These are phyloP conservation scores for Melanostigma gelatinosum DNA, from an alignment of 2,113 vertebrate species.

Conservation along the genomic window DNA sequence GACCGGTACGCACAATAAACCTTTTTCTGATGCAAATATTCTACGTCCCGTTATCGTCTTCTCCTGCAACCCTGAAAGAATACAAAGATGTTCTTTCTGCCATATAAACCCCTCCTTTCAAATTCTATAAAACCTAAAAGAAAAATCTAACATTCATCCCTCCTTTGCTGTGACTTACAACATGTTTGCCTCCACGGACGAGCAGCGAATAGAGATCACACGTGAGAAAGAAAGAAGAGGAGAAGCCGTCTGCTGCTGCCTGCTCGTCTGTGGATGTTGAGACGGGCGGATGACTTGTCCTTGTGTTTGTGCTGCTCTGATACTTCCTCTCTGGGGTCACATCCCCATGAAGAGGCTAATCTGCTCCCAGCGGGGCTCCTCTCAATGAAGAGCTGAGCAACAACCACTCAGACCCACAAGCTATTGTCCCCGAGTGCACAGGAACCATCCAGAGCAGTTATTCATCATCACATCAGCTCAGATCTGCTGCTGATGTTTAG, in stretches of 20 bases:
- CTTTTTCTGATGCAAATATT: background rate
- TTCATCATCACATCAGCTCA: background rate
- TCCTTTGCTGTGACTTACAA: background rate
- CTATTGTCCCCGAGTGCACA: constrained; percentile 58
- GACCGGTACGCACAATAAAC: background rate
- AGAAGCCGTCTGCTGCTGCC: constrained; percentile 58
- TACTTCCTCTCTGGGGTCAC: constrained; percentile 72
- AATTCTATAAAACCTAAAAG: background rate
- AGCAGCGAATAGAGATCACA: constrained; percentile 30
- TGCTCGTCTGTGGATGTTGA: constrained; percentile 69
- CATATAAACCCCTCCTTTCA: background rate
- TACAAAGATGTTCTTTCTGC: background rate
- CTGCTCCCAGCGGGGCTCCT: constrained; percentile 69
- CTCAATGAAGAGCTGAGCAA: constrained; percentile 54
- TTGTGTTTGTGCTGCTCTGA: constrained; percentile 75
- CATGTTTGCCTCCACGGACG: background rate
- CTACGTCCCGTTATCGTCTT: too few species aligned
- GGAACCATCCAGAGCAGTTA: background rate
- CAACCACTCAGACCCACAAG: constrained; percentile 34
- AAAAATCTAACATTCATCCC: background rate
- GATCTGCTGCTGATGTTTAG: background rate
- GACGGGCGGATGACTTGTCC: constrained; percentile 64
- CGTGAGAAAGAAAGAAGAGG: constrained; percentile 5
- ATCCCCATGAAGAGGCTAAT: constrained; percentile 77
- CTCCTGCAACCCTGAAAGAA: background rate